phyloP scores from a whole-genome alignment of 2,888 invertebrate genomes.

The Agriopis aurantiaria region DNA sequence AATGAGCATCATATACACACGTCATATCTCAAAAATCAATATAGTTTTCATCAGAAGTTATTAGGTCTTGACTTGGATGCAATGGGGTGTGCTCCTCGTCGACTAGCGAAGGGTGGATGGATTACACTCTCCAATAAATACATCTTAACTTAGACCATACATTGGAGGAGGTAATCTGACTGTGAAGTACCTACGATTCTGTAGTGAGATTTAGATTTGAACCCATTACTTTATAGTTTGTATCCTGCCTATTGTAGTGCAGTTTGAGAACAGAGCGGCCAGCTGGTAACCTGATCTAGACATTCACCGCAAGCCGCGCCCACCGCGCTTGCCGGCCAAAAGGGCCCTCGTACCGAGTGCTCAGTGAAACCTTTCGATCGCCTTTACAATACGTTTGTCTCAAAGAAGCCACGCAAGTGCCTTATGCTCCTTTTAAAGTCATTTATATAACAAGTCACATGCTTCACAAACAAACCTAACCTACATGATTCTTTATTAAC shows the following conservation, averaged over 20 bases:
- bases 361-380: slow-evolving; percentile 76
- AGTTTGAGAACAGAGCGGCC: slow-evolving; percentile 39
- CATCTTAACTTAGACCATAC: too few relatives aligned
- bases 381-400: slow-evolving; percentile 62
- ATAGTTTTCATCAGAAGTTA: too few relatives aligned
- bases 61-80: too few relatives aligned
- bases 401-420: slow-evolving; percentile 70
- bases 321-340: slow-evolving; percentile 39
- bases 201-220: slow-evolving; percentile 12
- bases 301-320: slow-evolving; percentile 50
- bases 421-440: slow-evolving; percentile 10
- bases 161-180: too few relatives aligned
- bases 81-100: too few relatives aligned
- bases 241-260: slow-evolving; percentile 40
- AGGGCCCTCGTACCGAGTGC: slow-evolving; percentile 36
- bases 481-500: too few relatives aligned
- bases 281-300: slow-evolving; percentile 57
- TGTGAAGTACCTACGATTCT: background rate
- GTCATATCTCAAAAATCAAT: too few relatives aligned
- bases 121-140: too few relatives aligned
- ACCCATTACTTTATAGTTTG: slow-evolving; percentile 31
- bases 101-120: too few relatives aligned
- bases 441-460: slow-evolving; percentile 33
- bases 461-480: slow-evolving; percentile 6
- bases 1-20: too few relatives aligned